Conservation (phyloP, 1,140 invertebrate species). For the Sweltsa coloradensis region DNA sequence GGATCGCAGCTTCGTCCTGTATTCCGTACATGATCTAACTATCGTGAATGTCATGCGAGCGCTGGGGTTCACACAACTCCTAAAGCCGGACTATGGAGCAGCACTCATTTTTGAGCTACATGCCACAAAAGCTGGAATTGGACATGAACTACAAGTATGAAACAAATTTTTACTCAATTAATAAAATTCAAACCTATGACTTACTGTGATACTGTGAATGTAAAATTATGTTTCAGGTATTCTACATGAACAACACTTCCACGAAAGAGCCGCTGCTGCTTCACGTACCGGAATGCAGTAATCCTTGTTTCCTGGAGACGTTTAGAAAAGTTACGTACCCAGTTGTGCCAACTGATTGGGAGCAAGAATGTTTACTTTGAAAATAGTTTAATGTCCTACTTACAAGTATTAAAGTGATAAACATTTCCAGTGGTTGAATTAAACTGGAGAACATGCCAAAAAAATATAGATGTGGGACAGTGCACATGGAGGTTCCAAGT, state of each 20-base stretch:
- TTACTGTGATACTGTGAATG: no score
- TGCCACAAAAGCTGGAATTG: constrained; percentile 25
- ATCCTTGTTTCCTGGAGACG: constrained; percentile 5
- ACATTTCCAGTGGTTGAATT: no score
- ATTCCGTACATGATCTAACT: constrained; percentile 61
- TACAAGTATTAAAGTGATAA: no score
- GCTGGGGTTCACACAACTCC: constrained; percentile 44
- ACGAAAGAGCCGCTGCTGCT: not conserved
- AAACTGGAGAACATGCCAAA: no score
- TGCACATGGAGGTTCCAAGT: no score
- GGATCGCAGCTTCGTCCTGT: constrained; percentile 40
- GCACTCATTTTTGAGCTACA: constrained; percentile 52
- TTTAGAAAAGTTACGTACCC: not conserved
- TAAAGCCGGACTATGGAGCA: constrained; percentile 57
- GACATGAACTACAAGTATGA: constrained; percentile 36
- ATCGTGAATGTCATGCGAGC: constrained; percentile 54
- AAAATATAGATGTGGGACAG: no score
- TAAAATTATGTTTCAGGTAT: constrained; percentile 3
- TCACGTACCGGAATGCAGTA: constrained; percentile 5
- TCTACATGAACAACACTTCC: constrained; percentile 8
- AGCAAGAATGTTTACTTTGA: constrained; percentile 7
- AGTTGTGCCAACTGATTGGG: constrained; percentile 3
- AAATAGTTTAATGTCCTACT: no score
- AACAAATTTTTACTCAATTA: no score
- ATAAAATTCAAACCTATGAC: no score